Percentiles rank a stretch among this genome's conserved stretches.
phyloP scores from a whole-genome alignment of 2,797 vertebrate species.

The Hypotaenidia okinawae region DNA sequence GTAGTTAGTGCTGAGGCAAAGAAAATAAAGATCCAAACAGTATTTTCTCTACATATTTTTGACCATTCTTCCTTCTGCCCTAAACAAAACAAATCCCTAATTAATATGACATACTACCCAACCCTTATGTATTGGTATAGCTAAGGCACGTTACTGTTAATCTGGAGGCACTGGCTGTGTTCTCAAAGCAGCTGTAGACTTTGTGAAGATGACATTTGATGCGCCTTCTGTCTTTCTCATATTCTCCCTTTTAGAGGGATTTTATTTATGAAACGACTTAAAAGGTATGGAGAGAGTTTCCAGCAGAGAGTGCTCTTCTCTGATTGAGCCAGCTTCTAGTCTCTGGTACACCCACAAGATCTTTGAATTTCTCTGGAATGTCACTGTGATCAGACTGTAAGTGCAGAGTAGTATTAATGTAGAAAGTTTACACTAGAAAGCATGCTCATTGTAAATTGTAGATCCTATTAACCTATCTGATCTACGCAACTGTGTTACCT shows the following conservation, averaged over 20 bases:
- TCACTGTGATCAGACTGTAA: neutral
- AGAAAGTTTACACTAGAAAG: neutral
- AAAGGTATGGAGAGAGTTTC: accelerated
- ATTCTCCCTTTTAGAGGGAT: neutral
- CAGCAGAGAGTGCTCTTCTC: neutral
- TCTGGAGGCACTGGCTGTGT: neutral
- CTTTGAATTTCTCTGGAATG: neutral
- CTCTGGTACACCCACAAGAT: accelerated
- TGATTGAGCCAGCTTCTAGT: neutral
- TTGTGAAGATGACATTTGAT: neutral
- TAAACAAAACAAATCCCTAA: neutral
- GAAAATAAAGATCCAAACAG: neutral
- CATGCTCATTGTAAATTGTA: neutral
- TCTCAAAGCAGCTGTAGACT: neutral
- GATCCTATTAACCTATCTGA: neutral
- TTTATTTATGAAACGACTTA: neutral
- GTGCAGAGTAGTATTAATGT: neutral
- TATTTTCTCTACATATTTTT: neutral
- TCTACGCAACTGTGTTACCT: neutral
- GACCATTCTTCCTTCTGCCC: accelerated
- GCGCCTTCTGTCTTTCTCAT: neutral
- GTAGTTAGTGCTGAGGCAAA: neutral
- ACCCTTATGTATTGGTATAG: neutral
- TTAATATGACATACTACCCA: neutral
- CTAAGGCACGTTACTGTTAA: neutral